Evolutionary conservation across 2,113 vertebrate species (phyloP).

Genomic region (Gnathonemus echidnorhynchus): DNA sequence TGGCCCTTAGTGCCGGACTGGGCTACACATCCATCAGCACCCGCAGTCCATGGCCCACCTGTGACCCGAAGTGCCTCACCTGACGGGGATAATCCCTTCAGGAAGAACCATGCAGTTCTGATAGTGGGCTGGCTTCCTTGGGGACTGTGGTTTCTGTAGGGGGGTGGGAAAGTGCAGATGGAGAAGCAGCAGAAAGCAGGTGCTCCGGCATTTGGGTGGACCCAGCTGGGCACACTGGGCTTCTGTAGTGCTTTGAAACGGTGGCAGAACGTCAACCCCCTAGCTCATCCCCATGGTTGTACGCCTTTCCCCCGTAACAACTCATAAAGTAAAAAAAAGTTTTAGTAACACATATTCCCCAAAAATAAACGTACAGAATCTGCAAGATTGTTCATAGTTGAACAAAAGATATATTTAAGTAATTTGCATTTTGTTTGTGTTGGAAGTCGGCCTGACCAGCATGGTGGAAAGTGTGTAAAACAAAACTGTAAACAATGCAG

Average conservation of each 20-base stretch:
- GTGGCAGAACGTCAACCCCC: background rate
- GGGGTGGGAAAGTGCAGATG: slow-evolving; percentile 31
- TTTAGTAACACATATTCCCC: background rate
- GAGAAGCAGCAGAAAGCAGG: slow-evolving; percentile 54
- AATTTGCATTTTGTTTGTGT: slow-evolving; percentile 44
- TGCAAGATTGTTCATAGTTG: background rate
- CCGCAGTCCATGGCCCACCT: slow-evolving; percentile 44
- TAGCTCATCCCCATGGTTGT: background rate
- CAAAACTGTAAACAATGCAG: slow-evolving; percentile 15
- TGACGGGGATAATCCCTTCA: slow-evolving; percentile 55
- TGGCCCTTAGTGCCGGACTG: slow-evolving; percentile 58
- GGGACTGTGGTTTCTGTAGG: slow-evolving; percentile 29
- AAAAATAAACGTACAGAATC: background rate
- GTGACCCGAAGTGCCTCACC: slow-evolving; percentile 50
- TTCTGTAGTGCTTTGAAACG: slow-evolving; percentile 39
- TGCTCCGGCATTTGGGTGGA: slow-evolving; percentile 40
- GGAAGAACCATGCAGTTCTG: slow-evolving; percentile 49
- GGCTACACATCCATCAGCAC: slow-evolving; percentile 50
- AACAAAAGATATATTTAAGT: slow-evolving; percentile 31
- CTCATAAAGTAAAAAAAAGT: background rate
- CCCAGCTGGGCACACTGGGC: slow-evolving; percentile 39
- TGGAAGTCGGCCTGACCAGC: slow-evolving; percentile 24
- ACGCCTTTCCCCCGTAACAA: background rate
- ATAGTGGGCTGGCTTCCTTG: slow-evolving; percentile 43
- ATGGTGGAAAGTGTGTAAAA: slow-evolving; percentile 31